Evolutionary conservation across 2,888 invertebrate genomes (phyloP), one percentile per base, ranked within the genome.

Genomic region (Flabesymbios commensalis): DNA sequence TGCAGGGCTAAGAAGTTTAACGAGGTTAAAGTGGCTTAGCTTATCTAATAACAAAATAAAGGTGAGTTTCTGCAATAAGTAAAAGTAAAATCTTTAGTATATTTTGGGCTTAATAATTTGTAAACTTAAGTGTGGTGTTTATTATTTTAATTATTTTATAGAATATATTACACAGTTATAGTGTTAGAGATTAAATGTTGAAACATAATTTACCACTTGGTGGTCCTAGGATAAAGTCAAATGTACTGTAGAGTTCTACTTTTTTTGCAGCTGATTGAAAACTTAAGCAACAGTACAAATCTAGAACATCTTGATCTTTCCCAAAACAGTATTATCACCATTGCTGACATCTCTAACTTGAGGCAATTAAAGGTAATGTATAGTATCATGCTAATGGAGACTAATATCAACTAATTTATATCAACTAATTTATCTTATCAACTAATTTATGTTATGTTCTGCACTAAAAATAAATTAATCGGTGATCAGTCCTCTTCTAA

Each of bases 21-120:
- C 87, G 56, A 89, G 91, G 76, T 85, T 95, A 63, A 89, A 89
- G 77, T 90, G 90, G 77, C 85, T 95, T 55, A 92, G 92, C 83
- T 85, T 95, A 59, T 88, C 90, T 83, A 92, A 91, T 66, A 95
- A 95, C 84, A 93, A 90, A 77, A 91, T 95, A 74, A 94, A 94
- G 86, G 88, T 88, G 83, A 70, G 63, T 36, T n/a, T n/a, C n/a
- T n/a, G n/a, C n/a, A n/a, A n/a, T n/a, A n/a, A n/a, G n/a, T n/a
- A n/a, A n/a, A n/a, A n/a, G n/a, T 31, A 17, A 22, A 14, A 36
- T 53, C 10, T 53, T 32, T 53, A 36, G 26, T n/a, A 19, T 45
- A 22, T 10, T 17, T 45, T 17, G 10, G 10, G 10, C n/a, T 22
- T 45, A 19, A 22, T 17, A 22, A n/a, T 45, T 45, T 45, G 47